Conservation (phyloP, 1,140 invertebrate species). For the Mamestra configurata region DNA sequence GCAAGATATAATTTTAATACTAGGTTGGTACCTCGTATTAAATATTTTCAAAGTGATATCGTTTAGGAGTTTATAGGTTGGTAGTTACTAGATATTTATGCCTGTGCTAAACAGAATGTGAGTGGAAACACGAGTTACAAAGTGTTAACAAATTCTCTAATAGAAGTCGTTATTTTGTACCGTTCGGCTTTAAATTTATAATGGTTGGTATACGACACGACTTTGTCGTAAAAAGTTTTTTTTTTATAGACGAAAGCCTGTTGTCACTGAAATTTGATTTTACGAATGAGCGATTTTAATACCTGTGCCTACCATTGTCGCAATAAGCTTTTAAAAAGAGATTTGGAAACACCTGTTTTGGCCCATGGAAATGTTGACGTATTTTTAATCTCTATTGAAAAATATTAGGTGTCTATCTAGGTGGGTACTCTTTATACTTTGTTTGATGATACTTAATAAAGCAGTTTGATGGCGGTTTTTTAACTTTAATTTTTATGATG, state of each 20-base stretch:
- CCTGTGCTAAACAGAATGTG: too few relatives aligned
- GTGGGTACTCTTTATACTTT: too few relatives aligned
- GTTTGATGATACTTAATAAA: too few relatives aligned
- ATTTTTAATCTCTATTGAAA: background rate
- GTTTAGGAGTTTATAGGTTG: too few relatives aligned
- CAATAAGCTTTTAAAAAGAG: conserved; percentile 25
- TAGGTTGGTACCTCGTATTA: too few relatives aligned
- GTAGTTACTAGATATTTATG: too few relatives aligned
- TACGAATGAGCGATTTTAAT: conserved; percentile 68
- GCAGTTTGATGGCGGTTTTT: too few relatives aligned
- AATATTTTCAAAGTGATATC: too few relatives aligned
- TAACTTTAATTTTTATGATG: too few relatives aligned
- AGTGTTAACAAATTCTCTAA: background rate
- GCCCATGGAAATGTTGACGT: background rate
- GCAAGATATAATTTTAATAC: too few relatives aligned
- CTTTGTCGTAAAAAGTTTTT: conserved; percentile 51
- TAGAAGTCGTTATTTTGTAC: background rate
- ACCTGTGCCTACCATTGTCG: conserved; percentile 51
- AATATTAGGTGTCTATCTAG: too few relatives aligned
- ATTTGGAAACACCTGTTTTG: background rate
- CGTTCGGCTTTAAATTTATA: background rate
- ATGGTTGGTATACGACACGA: conserved; percentile 7
- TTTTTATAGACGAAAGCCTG: conserved; percentile 61
- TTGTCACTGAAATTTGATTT: conserved; percentile 75
- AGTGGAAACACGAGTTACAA: too few relatives aligned